A percentile compares a stretch with the other conserved stretches of the same genome.
Evolutionary conservation across 2,888 invertebrate genomes (phyloP).

Genomic region (Micoletzkya japonica): DNA sequence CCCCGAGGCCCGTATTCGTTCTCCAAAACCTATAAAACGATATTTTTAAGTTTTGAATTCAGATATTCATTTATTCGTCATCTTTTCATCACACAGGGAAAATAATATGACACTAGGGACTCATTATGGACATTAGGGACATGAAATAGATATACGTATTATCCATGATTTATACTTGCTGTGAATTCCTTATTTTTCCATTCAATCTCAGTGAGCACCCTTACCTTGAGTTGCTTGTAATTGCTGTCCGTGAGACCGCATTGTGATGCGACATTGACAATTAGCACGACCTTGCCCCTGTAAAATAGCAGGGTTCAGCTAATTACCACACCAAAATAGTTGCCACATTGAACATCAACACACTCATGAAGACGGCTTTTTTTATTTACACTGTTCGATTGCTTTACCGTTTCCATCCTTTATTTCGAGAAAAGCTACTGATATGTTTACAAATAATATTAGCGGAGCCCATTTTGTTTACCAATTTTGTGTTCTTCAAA

Average conservation of each 20-base stretch:
- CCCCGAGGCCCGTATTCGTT: slow-evolving; percentile 77
- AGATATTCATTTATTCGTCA: not conserved
- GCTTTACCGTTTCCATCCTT: no score
- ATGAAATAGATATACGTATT: no score
- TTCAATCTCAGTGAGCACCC: not conserved
- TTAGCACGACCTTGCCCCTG: slow-evolving; percentile 76
- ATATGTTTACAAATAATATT: no score
- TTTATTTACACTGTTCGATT: no score
- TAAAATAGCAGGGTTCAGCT: slow-evolving; percentile 32
- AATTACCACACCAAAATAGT: not conserved
- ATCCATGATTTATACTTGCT: no score
- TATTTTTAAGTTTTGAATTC: not conserved
- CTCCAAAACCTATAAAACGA: slow-evolving; percentile 68
- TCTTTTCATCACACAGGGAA: no score
- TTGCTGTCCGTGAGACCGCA: slow-evolving; percentile 80
- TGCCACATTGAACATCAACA: no score
- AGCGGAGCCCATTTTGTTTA: no score
- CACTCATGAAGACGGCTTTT: no score
- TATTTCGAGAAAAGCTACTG: no score
- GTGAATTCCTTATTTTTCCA: not conserved
- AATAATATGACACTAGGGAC: no score
- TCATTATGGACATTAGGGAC: not conserved
- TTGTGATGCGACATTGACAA: slow-evolving; percentile 84
- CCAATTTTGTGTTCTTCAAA: no score
- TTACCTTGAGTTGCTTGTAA: slow-evolving; percentile 77